A percentile compares a stretch with the other conserved stretches of the same genome.
Evolutionary conservation across 1,140 invertebrate genomes (phyloP).

Genomic region (Physella acuta): DNA sequence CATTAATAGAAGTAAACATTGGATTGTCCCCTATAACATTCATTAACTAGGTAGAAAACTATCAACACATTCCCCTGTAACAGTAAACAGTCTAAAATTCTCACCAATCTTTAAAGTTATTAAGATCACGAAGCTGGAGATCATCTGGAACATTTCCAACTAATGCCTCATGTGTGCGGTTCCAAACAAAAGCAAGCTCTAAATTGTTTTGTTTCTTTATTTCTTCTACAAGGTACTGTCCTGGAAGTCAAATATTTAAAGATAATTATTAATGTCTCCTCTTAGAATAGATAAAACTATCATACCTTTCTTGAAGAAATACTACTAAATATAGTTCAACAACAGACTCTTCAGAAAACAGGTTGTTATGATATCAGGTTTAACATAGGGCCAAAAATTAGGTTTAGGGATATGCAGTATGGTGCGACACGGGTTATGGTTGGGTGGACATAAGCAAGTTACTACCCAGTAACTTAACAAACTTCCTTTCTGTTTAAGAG

Average conservation of each 20-base stretch:
- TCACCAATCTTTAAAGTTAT: constrained; percentile 47
- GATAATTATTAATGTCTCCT: background rate
- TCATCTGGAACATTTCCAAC: constrained; percentile 47
- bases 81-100: background rate
- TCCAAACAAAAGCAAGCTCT: constrained; percentile 65
- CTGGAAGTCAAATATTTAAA: constrained; percentile 33
- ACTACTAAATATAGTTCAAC: no score
- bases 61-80: background rate
- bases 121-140: constrained; percentile 56
- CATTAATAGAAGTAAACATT: background rate
- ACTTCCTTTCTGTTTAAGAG: no score
- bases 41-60: background rate
- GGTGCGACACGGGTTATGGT: no score
- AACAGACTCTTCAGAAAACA: no score
- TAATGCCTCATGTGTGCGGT: constrained; percentile 56
- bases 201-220: constrained; percentile 54
- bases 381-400: no score
- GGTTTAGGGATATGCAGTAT: no score
- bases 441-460: no score
- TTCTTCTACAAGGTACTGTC: constrained; percentile 61
- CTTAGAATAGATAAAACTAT: no score
- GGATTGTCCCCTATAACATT: background rate
- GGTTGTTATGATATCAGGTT: no score
- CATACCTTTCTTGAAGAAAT: no score
- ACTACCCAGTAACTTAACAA: no score